Evolutionary conservation across 2,888 invertebrate species (phyloP), one percentile per base, ranked within the genome.

Genomic region (Amiota mariae): DNA sequence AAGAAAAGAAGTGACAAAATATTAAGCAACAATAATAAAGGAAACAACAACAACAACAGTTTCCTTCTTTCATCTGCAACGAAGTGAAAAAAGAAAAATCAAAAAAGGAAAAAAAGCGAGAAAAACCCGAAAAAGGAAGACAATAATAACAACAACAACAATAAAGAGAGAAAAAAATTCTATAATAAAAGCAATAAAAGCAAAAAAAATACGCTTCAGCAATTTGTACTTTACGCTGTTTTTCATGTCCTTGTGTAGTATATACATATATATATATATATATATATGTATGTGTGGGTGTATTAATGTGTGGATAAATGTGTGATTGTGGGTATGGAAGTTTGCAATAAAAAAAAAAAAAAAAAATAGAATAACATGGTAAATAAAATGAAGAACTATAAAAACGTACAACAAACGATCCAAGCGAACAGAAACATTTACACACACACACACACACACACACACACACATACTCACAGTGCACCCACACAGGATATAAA

Each of bases 311-410:
- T 36, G n/a, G 8, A 13, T n/a, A 15, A 20, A 47, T 36, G 51
- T 54, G 2, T 46, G 36, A 64, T n/a, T 72, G 47, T 56, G 48
- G 49, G 66, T 20, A 15, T 72, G 24, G 9, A 48, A 47, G 24
- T 24, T 13, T 54, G 54, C n/a, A 18, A 59, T 9, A 18, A 46
- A 64, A 24, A 46, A 46, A 63, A 15, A 15, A 1, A n/a, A n/a
- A n/a, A n/a, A n/a, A n/a, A n/a, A n/a, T n/a, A n/a, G n/a, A n/a
- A n/a, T n/a, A n/a, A 15, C 64, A 10, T 82, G 82, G 82, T 81
- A 81, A 85, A 84, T 82, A 85, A 81, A 85, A 80, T 82, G 78
- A 79, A 82, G 77, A 82, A 82, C 81, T 85, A 81, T 81, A 85
- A 80, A 81, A 79, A 73, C 73, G 56, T 66, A 66, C 66, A 76